Conservation (phyloP, 2,797 vertebrate genomes). For the Agapornis canus region DNA sequence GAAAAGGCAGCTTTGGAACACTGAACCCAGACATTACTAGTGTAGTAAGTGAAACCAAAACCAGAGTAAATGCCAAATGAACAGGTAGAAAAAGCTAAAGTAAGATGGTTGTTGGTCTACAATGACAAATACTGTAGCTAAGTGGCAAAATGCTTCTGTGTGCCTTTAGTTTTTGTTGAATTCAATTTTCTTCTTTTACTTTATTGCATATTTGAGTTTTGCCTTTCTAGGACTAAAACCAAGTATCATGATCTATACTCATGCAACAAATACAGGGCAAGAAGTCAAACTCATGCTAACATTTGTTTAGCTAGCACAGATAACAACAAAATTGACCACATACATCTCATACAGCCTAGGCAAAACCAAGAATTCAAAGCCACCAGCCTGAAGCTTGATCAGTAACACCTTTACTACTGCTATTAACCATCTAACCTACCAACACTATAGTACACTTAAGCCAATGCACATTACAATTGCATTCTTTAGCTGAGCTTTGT, state of each 20-base stretch:
- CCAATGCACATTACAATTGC: not conserved
- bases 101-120: not conserved
- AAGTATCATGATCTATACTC: not conserved
- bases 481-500: not conserved
- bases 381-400: not conserved
- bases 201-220: not conserved
- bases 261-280: fast-evolving
- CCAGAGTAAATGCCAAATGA: not conserved
- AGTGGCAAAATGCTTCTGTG: not conserved
- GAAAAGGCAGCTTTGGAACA: not conserved
- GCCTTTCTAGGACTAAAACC: not conserved
- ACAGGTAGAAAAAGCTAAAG: not conserved
- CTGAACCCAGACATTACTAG: not conserved
- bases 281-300: not conserved
- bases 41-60: not conserved
- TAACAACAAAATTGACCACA: not conserved
- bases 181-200: not conserved
- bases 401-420: not conserved
- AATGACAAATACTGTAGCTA: not conserved
- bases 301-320: not conserved
- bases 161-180: not conserved
- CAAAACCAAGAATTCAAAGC: not conserved
- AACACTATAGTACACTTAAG: fast-evolving
- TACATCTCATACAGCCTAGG: fast-evolving
- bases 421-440: not conserved